Percentiles rank a stretch among this genome's conserved stretches.
phyloP scores from a whole-genome alignment of 2,888 invertebrate species.

The Macaria liturata region DNA sequence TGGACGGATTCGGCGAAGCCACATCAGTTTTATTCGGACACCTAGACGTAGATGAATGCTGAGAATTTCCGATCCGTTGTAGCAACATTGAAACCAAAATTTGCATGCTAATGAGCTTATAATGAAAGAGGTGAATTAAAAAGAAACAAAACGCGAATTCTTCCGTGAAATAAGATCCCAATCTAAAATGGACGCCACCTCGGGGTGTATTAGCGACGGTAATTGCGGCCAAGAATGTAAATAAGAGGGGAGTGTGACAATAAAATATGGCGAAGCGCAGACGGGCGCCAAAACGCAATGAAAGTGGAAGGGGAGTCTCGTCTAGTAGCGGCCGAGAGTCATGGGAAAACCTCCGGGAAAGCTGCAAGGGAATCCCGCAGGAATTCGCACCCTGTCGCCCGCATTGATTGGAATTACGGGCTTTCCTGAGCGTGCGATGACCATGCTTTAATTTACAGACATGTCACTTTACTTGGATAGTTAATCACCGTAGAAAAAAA shows the following conservation, averaged over 20 bases:
- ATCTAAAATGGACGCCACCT: slow-evolving; percentile 30
- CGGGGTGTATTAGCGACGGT: slow-evolving; percentile 30
- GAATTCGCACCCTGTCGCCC: slow-evolving; percentile 49
- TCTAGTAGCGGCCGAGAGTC: slow-evolving; percentile 44
- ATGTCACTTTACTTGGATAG: slow-evolving; percentile 25
- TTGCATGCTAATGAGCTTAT: slow-evolving; percentile 27
- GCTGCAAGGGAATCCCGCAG: slow-evolving; percentile 66
- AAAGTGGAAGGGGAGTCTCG: slow-evolving; percentile 49
- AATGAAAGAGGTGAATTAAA: slow-evolving; percentile 23
- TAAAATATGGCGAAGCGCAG: slow-evolving; percentile 45
- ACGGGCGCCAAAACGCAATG: slow-evolving; percentile 58
- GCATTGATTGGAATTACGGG: slow-evolving; percentile 60
- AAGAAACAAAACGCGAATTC: slow-evolving; percentile 31
- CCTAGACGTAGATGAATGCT: slow-evolving; percentile 19
- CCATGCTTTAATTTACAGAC: slow-evolving; percentile 31
- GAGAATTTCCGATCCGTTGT: slow-evolving; percentile 22
- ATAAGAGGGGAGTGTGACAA: slow-evolving; percentile 38
- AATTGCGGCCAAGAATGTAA: slow-evolving; percentile 39
- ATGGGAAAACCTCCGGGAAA: slow-evolving; percentile 76
- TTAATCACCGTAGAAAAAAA: slow-evolving; percentile 22
- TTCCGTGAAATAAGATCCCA: slow-evolving; percentile 34
- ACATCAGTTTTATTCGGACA: slow-evolving; percentile 14
- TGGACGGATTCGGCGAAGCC: slow-evolving; percentile 23
- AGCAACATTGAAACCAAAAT: slow-evolving; percentile 20
- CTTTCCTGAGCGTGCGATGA: slow-evolving; percentile 57